phyloP scores from a whole-genome alignment of 1,140 invertebrate species.

The Drosophila ananassae region DNA sequence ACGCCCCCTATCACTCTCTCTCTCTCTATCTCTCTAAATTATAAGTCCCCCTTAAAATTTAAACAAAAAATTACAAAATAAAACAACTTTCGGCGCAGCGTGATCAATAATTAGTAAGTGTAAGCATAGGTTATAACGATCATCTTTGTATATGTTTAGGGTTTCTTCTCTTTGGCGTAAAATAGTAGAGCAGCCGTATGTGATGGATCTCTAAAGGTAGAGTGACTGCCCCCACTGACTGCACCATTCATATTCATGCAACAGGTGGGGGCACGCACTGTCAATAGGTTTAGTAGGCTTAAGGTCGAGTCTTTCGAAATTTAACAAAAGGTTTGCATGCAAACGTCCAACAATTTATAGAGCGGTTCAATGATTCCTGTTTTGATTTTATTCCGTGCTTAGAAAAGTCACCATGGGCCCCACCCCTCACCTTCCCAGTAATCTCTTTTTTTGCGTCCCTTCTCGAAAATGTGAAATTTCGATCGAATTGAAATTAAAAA shows the following conservation, averaged over 20 bases:
- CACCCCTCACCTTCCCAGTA: neutral
- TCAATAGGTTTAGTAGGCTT: constrained; percentile 64
- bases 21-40: constrained; percentile 28
- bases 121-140: constrained; percentile 51
- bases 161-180: constrained; percentile 49
- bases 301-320: constrained; percentile 63
- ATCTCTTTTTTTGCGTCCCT: neutral
- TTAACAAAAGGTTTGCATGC: constrained; percentile 67
- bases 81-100: constrained; percentile 73
- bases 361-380: constrained; percentile 82
- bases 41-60: constrained; percentile 46
- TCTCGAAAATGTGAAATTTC: constrained; percentile 23
- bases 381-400: constrained; percentile 72
- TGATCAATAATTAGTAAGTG: constrained; percentile 76
- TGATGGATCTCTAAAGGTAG: constrained; percentile 74
- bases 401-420: constrained; percentile 66
- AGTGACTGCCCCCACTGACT: constrained; percentile 42
- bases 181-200: constrained; percentile 73
- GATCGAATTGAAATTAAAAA: constrained; percentile 38
- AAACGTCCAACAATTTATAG: constrained; percentile 80
- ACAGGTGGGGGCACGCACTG: constrained; percentile 34
- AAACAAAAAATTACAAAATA: constrained; percentile 22
- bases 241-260: constrained; percentile 15
- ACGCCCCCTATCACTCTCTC: constrained; percentile 32
- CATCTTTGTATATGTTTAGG: constrained; percentile 55